Percentiles rank a stretch among this genome's conserved stretches.
Conservation (phyloP, 2,113 vertebrate genomes). For the Leuciscus idus region DNA sequence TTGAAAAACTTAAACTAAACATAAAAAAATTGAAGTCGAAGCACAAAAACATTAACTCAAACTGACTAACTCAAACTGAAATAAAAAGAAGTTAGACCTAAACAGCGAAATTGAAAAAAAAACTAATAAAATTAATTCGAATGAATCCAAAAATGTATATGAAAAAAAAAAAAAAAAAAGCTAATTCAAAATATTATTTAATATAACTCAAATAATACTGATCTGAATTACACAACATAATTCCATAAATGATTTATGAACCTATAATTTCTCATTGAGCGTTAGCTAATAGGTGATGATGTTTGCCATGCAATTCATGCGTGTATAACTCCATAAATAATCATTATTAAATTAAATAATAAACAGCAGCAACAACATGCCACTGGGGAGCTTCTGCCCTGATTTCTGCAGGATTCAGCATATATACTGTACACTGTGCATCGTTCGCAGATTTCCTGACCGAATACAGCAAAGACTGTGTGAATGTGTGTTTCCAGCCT, state of each 20-base stretch:
- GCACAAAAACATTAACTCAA: no score
- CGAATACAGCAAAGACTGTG: background rate
- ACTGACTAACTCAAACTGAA: no score
- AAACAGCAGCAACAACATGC: background rate
- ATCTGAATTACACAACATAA: background rate
- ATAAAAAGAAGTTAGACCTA: no score
- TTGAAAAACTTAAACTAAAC: no score
- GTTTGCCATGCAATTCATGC: background rate
- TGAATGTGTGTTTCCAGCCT: background rate
- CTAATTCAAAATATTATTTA: no score
- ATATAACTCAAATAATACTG: no score
- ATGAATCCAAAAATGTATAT: no score
- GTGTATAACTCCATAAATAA: background rate
- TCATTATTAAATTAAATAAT: constrained; percentile 2
- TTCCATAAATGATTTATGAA: background rate
- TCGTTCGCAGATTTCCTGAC: background rate
- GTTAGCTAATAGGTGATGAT: background rate
- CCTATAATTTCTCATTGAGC: background rate
- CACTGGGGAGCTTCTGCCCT: background rate
- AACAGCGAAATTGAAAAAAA: no score
- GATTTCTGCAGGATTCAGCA: background rate
- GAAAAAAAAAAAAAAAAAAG: no score
- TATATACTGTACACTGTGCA: background rate
- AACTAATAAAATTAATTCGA: no score
- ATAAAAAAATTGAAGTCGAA: no score